Evolutionary conservation across 2,113 vertebrate species (phyloP).

Genomic region (Delphinapterus leucas): DNA sequence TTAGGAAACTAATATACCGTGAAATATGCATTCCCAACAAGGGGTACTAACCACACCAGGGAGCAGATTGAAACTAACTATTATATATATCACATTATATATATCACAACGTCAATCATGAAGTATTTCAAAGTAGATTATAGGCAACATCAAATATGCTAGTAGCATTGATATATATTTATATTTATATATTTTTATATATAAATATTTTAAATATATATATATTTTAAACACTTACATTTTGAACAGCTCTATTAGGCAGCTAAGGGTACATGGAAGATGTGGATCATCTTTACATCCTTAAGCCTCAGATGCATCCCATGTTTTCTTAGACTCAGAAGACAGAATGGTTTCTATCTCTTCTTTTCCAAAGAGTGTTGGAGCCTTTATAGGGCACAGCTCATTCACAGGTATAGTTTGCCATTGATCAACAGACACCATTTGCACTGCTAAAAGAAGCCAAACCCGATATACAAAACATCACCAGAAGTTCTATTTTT

Average conservation of each 20-base stretch:
- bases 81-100: not conserved
- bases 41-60: not conserved
- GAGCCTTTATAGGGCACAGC: not conserved
- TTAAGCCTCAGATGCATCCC: not conserved
- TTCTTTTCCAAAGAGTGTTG: not conserved
- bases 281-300: not conserved
- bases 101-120: not conserved
- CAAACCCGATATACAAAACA: not conserved
- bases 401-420: not conserved
- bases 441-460: not conserved
- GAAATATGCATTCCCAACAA: not conserved
- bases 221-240: not conserved
- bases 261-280: not conserved
- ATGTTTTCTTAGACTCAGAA: not conserved
- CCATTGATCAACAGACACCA: not conserved
- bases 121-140: not conserved
- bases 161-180: not conserved
- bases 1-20: not conserved
- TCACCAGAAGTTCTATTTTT: not conserved
- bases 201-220: not conserved
- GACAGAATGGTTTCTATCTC: not conserved
- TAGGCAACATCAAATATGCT: not conserved
- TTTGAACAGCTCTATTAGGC: not conserved
- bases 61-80: not conserved
- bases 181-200: not conserved